Evolutionary conservation across 2,113 vertebrate genomes (phyloP).

Genomic region (Chionis minor): DNA sequence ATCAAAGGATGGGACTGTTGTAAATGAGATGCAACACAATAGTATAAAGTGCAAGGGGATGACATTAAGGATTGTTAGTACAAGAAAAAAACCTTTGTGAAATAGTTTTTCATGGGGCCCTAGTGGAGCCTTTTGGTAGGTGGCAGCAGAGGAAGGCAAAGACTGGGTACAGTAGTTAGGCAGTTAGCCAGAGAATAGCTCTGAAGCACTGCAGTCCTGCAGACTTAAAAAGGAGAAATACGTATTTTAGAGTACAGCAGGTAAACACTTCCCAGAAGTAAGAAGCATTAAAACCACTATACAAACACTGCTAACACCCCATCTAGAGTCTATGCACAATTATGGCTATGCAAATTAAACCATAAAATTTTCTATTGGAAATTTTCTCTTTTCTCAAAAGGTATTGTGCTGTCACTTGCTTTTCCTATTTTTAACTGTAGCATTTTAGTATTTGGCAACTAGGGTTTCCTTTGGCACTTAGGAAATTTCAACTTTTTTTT

Average conservation of each 20-base stretch:
- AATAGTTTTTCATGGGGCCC: not conserved
- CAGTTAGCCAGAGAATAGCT: not conserved
- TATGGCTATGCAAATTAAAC: not conserved
- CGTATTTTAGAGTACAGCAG: not conserved
- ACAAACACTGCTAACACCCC: not conserved
- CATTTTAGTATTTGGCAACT: not conserved
- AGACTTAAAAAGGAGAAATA: not conserved
- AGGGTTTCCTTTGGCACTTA: not conserved
- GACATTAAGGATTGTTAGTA: not conserved
- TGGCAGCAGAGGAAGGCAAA: not conserved
- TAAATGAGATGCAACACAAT: not conserved
- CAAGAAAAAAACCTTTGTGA: not conserved
- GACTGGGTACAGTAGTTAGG: not conserved
- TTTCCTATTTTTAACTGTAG: not conserved
- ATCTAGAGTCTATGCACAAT: not conserved
- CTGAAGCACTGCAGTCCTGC: not conserved
- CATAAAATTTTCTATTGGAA: not conserved
- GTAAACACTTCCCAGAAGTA: not conserved
- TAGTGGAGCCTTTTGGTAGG: not conserved
- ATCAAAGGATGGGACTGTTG: not conserved
- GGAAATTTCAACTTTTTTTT: not conserved
- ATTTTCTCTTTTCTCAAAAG: not conserved
- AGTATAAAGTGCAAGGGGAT: not conserved
- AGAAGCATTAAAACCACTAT: not conserved
- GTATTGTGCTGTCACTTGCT: not conserved